phyloP scores from a whole-genome alignment of 64 coral and sea anemone genomes.

The Stylophora pistillata region DNA sequence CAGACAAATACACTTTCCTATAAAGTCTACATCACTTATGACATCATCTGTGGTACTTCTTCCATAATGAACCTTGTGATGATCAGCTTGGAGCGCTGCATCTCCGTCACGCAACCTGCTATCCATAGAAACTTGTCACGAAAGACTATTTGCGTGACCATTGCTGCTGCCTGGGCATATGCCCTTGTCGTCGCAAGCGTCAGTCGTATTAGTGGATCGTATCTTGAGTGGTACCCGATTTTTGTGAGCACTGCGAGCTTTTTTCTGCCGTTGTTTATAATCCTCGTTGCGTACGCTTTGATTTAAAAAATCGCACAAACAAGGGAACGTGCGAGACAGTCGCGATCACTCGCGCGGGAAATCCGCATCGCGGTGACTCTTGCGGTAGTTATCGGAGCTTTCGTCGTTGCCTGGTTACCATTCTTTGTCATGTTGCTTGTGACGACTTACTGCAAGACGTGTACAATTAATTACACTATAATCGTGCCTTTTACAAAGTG shows the following conservation, averaged over 20 bases:
- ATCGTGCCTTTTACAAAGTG: constrained; percentile 76
- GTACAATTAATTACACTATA: constrained; percentile 33
- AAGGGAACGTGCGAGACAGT: constrained; percentile 66
- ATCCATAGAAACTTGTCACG: constrained; percentile 84
- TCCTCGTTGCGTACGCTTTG: constrained; percentile 70
- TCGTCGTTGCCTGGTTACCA: constrained; percentile 90
- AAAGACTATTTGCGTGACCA: constrained; percentile 50
- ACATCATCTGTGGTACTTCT: constrained; percentile 85
- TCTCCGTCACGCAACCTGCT: constrained; percentile 85
- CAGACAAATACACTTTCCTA: constrained; percentile 16
- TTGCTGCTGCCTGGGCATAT: constrained; percentile 71
- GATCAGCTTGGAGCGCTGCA: constrained; percentile 91
- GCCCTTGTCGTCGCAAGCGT: constrained; percentile 60
- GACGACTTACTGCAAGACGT: constrained; percentile 56
- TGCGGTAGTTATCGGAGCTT: constrained; percentile 85
- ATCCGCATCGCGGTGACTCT: constrained; percentile 91
- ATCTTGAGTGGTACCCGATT: constrained; percentile 59
- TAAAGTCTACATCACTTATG: constrained; percentile 88
- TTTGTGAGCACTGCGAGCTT: constrained; percentile 83
- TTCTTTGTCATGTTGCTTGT: constrained; percentile 75
- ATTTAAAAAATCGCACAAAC: constrained; percentile 81
- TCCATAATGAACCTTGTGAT: constrained; percentile 91
- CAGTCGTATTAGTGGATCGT: constrained; percentile 38
- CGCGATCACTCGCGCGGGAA: constrained; percentile 74
- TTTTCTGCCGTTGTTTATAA: constrained; percentile 82